These are phyloP conservation scores for Sesia bembeciformis DNA, from an alignment of 2,888 invertebrate species.

Conservation along the genomic window DNA sequence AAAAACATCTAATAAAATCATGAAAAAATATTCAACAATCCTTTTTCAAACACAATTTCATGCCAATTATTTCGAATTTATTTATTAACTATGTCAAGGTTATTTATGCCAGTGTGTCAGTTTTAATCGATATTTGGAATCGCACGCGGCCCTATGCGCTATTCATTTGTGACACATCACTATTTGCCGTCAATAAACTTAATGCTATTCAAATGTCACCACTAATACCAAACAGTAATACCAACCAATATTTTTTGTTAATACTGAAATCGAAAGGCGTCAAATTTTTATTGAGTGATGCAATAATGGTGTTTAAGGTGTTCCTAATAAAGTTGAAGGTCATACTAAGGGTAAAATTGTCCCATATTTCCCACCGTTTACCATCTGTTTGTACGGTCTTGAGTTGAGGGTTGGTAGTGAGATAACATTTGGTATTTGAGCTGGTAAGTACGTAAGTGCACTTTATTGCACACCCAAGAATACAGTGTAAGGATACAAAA, in stretches of 20 bases:
- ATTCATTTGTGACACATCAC: not conserved
- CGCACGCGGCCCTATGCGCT: conserved; percentile 21
- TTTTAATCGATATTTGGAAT: conserved; percentile 34
- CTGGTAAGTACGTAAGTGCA: not conserved
- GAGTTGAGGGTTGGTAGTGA: conserved; percentile 21
- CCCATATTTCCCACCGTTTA: conserved; percentile 16
- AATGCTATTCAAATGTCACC: not conserved
- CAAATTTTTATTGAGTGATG: not conserved
- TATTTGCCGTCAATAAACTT: not conserved
- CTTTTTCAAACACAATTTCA: not conserved
- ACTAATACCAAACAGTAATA: too few relatives aligned
- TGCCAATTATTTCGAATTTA: not conserved
- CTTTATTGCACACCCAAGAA: not conserved
- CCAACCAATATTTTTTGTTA: too few relatives aligned
- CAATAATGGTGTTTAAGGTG: not conserved
- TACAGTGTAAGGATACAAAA: too few relatives aligned
- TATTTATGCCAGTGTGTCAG: conserved; percentile 36
- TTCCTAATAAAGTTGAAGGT: not conserved
- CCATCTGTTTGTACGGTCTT: conserved; percentile 51
- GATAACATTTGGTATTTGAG: conserved; percentile 49
- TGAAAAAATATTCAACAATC: too few relatives aligned
- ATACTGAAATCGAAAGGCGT: too few relatives aligned
- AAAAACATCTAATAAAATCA: too few relatives aligned
- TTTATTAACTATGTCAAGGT: conserved; percentile 11
- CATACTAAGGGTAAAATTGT: not conserved